These are phyloP conservation scores for Agrenia bidenticulata DNA, from an alignment of 2,888 invertebrate species.

Conservation along the genomic window DNA sequence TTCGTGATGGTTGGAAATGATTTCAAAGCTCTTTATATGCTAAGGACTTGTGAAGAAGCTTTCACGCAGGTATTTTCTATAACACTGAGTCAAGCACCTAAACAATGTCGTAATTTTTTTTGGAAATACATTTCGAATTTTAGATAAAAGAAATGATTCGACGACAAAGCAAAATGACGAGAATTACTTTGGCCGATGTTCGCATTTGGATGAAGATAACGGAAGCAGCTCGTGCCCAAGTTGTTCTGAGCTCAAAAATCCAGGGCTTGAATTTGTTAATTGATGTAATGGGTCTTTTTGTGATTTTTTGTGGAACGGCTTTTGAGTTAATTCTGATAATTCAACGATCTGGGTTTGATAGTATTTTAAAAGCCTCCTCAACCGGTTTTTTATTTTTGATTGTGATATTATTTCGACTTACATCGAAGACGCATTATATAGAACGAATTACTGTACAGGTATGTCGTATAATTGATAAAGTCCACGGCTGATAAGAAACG, in stretches of 20 bases:
- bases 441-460: slow-evolving; percentile 1
- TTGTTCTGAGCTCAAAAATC: background rate
- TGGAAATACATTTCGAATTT: too few relatives aligned
- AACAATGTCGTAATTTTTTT: too few relatives aligned
- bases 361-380: background rate
- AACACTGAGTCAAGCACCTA: too few relatives aligned
- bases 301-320: background rate
- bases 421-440: background rate
- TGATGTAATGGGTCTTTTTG: background rate
- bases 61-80: background rate
- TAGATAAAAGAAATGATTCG: too few relatives aligned
- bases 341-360: background rate
- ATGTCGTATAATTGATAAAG: too few relatives aligned
- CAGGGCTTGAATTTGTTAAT: background rate
- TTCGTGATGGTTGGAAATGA: background rate
- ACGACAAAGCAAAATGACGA: too few relatives aligned
- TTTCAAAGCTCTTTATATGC: background rate
- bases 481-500: too few relatives aligned
- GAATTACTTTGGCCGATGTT: too few relatives aligned
- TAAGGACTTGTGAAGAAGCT: background rate
- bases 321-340: background rate
- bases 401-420: background rate
- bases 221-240: background rate
- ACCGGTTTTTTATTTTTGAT: background rate
- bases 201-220: background rate